Evolutionary conservation across 2,888 invertebrate genomes (phyloP), one percentile per base, ranked within the genome.

Genomic region (Mimumesa dahlbomi): DNA sequence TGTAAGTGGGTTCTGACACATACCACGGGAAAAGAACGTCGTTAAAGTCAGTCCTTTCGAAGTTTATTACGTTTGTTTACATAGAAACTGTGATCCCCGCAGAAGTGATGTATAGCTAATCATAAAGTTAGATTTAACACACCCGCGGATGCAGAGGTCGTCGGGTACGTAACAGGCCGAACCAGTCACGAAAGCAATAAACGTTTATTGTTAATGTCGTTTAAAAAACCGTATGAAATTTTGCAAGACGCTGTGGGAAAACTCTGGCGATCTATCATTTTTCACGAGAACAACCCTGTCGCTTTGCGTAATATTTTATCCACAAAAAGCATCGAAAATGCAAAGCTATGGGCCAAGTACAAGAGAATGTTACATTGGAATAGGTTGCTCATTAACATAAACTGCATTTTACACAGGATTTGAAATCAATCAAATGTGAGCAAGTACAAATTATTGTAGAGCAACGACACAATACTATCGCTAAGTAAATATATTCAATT

Each of bases 101-200:
- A 42, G 57, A 52, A 50, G 25, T 66, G 73, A 73, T 57, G 61
- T 54, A 59, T 57, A 58, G 49, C 42, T 36, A 46, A 54, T 53
- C 75, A 18, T 75, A 76, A 73, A 76, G 62, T 63, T 57, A 63
- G 53, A 66, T 76, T 75, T 75, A 75, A 73, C 62, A 31, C 36
- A 43, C 59, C 25, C n/a, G 16, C 49, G 45, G 18, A 22, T 31
- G 45, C 50, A 61, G 63, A 57, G 64, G 59, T 50, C 66, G 31
- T 9, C 40, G 38, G 16, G 22, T 25, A 58, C 38, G 58, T 54
- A 72, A 62, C 58, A 36, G 49, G 21, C 53, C 48, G 48, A 54
- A 59, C 52, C 62, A 53, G 62, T 40, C 54, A 21, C 52, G 25
- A 38, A 31, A 31, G 72, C 34, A 16, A 46, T 57, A 53, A 62